Evolutionary conservation across 2,113 vertebrate genomes (phyloP), one percentile per base, ranked within the genome.

Genomic region (Turnix velox): DNA sequence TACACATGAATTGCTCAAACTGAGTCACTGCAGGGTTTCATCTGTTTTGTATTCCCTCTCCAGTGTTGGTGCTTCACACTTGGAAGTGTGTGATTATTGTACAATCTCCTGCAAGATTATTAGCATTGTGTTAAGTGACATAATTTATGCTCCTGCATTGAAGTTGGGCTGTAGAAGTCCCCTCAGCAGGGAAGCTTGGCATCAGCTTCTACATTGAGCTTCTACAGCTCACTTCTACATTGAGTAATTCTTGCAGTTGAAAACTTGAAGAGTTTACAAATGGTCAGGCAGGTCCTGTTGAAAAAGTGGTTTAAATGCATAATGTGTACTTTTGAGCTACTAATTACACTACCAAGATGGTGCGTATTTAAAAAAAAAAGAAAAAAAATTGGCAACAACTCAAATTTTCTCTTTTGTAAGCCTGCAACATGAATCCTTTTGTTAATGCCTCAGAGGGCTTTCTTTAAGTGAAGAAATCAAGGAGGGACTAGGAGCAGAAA

Each of bases 341-440:
- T 95, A 94, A 95, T 95, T 95, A 77, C 62, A 54, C 86, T 89
- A 94, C 61, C 61, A 91, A 92, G 78, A 86, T 91, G 88, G 88
- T 73, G 84, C 65, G 88, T 84, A 39, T 72, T 92, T 74, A 17
- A 88, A 88, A 72, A 54, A 72, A 87, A 80, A 54, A 72, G 84
- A 80, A 79, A 66, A 73, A 59, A 83, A 51, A 24, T 71, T 92
- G 87, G 76, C 91, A 84, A 74, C 51, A 74, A 23, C n/a, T 93
- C 66, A 52, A 15, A 0, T 84, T 93, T 93, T 92, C 66, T 54
- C 71, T 93, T 95, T 93, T 95, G 87, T 88, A 69, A 49, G 46
- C 40, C 79, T 95, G 73, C 82, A 89, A 83, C 46, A n/a, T 58
- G 39, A 92, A 89, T 95, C 89, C 49, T 88, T 92, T 79, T 33